phyloP scores from a whole-genome alignment of 2,888 invertebrate genomes.

The Aspidiotus rigidus region DNA sequence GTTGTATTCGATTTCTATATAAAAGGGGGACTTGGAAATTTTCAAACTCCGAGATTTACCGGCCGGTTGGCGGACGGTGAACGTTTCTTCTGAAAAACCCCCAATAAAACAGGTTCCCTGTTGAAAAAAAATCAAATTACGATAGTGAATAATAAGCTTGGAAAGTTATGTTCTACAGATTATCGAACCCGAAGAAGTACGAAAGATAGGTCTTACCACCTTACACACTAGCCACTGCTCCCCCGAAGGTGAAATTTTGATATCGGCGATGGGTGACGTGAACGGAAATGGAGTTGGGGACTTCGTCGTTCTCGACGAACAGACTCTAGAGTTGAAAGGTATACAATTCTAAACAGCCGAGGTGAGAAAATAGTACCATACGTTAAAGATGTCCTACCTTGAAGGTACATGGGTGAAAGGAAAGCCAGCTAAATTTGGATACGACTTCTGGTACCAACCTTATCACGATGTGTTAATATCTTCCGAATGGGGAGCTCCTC shows the following conservation, averaged over 20 bases:
- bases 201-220: conserved; percentile 64
- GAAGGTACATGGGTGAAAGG: conserved; percentile 68
- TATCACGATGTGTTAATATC: conserved; percentile 82
- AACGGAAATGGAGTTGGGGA: conserved; percentile 78
- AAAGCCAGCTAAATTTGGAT: conserved; percentile 63
- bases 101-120: too few relatives aligned
- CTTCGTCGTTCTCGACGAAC: conserved; percentile 76
- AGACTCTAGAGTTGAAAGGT: conserved; percentile 67
- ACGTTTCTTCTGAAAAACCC: too few relatives aligned
- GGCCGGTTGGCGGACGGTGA: too few relatives aligned
- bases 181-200: conserved; percentile 70
- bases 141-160: neutral
- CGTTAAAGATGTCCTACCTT: too few relatives aligned
- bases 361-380: too few relatives aligned
- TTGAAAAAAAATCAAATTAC: too few relatives aligned
- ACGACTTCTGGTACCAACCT: conserved; percentile 98
- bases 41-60: too few relatives aligned
- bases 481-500: conserved; percentile 88
- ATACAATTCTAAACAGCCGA: conserved; percentile 32
- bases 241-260: conserved; percentile 85
- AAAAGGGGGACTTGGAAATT: too few relatives aligned
- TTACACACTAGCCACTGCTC: conserved; percentile 93
- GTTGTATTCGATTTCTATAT: too few relatives aligned
- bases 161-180: conserved; percentile 47
- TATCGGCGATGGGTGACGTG: conserved; percentile 84